Conservation (phyloP, 2,113 vertebrate species). For the Odontesthes bonariensis region DNA sequence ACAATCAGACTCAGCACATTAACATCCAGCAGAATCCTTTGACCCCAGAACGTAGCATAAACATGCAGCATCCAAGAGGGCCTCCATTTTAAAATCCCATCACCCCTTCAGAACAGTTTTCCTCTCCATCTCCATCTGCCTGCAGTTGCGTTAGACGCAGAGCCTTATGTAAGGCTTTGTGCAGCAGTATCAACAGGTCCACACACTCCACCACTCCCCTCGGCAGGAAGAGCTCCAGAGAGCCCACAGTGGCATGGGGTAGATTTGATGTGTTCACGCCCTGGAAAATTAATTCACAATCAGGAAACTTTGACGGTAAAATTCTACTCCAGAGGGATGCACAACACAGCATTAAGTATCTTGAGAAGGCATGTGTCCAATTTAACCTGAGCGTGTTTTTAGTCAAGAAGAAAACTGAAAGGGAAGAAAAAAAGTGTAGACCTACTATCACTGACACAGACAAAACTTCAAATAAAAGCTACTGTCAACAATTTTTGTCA, state of each 20-base stretch:
- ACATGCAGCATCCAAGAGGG: not conserved
- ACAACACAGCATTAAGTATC: no score
- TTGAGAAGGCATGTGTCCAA: no score
- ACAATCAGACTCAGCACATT: not conserved
- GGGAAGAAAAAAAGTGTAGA: not conserved
- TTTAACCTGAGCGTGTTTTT: no score
- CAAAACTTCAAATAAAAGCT: no score
- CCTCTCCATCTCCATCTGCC: not conserved
- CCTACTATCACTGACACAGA: no score
- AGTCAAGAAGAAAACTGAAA: no score
- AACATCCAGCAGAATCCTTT: not conserved
- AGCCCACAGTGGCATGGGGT: slow-evolving; percentile 48
- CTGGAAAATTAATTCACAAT: not conserved
- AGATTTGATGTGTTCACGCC: slow-evolving; percentile 5
- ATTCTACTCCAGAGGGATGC: not conserved
- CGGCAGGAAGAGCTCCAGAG: slow-evolving; percentile 72
- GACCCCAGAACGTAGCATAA: not conserved
- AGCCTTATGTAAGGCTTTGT: slow-evolving; percentile 56
- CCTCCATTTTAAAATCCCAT: not conserved
- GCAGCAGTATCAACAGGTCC: slow-evolving; percentile 63
- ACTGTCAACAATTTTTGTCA: no score
- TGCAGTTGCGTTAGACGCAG: slow-evolving; percentile 35
- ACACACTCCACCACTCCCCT: slow-evolving; percentile 28
- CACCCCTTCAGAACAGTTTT: not conserved
- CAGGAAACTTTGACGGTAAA: not conserved